Evolutionary conservation across 92 coral and sea anemone species (phyloP).

Genomic region (Epizoanthus illoricatus): DNA sequence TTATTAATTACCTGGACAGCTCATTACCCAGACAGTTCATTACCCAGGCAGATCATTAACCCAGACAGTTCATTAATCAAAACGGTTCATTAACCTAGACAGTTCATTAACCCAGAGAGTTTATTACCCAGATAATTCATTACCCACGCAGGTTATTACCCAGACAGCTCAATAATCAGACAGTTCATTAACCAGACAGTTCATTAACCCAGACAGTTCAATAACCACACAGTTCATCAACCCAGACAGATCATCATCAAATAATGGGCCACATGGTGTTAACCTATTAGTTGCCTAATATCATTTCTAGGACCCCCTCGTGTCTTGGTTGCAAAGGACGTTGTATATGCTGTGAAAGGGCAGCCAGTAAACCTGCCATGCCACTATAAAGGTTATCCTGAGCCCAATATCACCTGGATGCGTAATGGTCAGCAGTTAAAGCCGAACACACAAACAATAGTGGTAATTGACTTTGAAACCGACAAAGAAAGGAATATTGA

Average conservation of each 20-base stretch:
- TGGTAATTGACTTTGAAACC: neutral
- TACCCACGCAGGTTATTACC: too few relatives aligned
- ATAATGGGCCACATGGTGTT: neutral
- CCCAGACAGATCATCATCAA: neutral
- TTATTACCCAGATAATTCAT: too few relatives aligned
- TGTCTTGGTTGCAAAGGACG: neutral
- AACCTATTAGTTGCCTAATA: neutral
- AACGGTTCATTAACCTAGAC: too few relatives aligned
- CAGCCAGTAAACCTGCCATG: constrained; percentile 10
- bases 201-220: neutral
- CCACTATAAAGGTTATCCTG: constrained; percentile 12
- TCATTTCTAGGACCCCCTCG: constrained; percentile 9
- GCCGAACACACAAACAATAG: neutral
- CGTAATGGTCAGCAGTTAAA: constrained; percentile 10
- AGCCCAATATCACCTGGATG: constrained; percentile 31
- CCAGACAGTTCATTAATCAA: too few relatives aligned
- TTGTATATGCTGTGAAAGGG: constrained; percentile 4
- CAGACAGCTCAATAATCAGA: too few relatives aligned
- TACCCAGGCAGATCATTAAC: too few relatives aligned
- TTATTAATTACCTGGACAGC: too few relatives aligned
- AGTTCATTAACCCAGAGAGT: too few relatives aligned
- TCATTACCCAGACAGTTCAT: too few relatives aligned
- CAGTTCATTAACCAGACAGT: too few relatives aligned
- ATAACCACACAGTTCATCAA: neutral
- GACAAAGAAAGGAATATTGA: neutral